phyloP scores from a whole-genome alignment of 2,888 invertebrate species.

The Pollenia angustigena region DNA sequence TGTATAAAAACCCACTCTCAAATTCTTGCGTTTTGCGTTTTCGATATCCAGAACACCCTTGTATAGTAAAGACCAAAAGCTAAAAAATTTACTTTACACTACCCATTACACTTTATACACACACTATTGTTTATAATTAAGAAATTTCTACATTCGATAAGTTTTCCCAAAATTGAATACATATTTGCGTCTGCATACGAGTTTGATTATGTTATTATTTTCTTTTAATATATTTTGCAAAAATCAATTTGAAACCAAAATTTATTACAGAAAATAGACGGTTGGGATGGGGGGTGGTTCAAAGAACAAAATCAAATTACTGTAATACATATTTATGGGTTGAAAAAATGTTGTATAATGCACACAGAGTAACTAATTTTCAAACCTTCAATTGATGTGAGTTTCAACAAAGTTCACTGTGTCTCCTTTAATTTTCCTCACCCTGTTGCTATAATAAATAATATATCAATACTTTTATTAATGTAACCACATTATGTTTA shows the following conservation, averaged over 20 bases:
- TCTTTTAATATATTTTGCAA: background rate
- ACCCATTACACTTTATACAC: too few species aligned
- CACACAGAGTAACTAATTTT: background rate
- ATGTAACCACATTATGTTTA: constrained; percentile 68
- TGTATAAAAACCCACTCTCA: too few species aligned
- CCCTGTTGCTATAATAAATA: constrained; percentile 31
- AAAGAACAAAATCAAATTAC: background rate
- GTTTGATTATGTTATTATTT: constrained; percentile 1
- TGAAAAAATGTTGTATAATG: background rate
- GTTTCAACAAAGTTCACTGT: too few species aligned
- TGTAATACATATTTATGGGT: background rate
- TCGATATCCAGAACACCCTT: too few species aligned
- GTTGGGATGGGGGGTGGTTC: background rate
- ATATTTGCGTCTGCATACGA: too few species aligned
- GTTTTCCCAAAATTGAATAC: too few species aligned
- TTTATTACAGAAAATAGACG: background rate
- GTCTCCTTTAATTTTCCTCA: background rate
- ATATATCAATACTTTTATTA: constrained; percentile 61
- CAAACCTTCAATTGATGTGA: too few species aligned
- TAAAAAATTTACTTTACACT: too few species aligned
- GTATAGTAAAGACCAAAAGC: too few species aligned
- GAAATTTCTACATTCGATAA: too few species aligned
- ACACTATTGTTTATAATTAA: too few species aligned
- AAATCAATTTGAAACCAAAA: constrained; percentile 21
- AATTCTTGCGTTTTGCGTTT: too few species aligned